phyloP scores from a whole-genome alignment of 2,888 invertebrate genomes.

The Serrognathus titanus region DNA sequence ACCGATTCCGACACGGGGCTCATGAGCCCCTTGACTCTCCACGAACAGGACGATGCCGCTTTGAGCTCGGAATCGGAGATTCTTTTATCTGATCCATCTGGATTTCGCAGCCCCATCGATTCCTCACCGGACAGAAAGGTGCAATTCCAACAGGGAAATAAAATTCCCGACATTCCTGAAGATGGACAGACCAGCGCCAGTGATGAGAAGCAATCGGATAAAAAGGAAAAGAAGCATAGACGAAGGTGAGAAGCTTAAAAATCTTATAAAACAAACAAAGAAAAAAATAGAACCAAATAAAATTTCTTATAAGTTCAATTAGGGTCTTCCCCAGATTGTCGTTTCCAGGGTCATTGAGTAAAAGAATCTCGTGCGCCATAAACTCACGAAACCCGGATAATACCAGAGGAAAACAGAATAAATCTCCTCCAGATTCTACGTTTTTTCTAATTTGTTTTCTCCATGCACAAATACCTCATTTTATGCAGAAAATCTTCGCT shows the following conservation, averaged over 20 bases:
- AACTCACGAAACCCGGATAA: too few species aligned
- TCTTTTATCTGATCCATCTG: conserved; percentile 46
- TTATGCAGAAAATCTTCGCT: too few species aligned
- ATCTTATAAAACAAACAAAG: too few species aligned
- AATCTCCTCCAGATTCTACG: too few species aligned
- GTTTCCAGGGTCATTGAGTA: too few species aligned
- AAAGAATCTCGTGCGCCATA: too few species aligned
- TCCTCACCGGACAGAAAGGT: conserved; percentile 47
- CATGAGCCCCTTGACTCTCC: conserved; percentile 26
- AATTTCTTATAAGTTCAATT: too few species aligned
- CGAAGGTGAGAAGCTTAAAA: conserved; percentile 45
- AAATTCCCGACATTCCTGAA: conserved; percentile 35
- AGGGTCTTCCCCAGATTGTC: too few species aligned
- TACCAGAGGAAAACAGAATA: too few species aligned
- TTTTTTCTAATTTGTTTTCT: too few species aligned
- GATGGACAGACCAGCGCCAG: conserved; percentile 44
- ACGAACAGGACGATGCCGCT: conserved; percentile 37
- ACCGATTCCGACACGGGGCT: conserved; percentile 33
- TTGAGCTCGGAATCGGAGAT: conserved; percentile 46
- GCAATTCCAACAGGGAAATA: conserved; percentile 49
- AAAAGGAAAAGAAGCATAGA: conserved; percentile 49
- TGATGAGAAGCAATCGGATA: conserved; percentile 36
- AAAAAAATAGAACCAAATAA: too few species aligned
- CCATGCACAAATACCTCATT: too few species aligned
- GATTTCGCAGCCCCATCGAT: conserved; percentile 31